These are phyloP conservation scores for Champsocephalus gunnari DNA, from an alignment of 2,797 vertebrate genomes.

Conservation along the genomic window DNA sequence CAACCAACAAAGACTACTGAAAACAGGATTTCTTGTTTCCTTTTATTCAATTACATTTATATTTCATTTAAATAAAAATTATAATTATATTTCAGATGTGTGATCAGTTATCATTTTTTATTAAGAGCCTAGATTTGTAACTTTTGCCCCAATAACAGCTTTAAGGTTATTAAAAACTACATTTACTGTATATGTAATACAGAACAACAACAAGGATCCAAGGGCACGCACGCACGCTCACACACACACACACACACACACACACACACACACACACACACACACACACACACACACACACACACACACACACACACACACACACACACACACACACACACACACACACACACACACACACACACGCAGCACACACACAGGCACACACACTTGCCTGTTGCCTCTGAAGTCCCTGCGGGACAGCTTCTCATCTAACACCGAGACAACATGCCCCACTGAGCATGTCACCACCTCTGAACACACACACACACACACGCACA, in stretches of 20 bases:
- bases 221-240: conserved; percentile 8
- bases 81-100: no score
- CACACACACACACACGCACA: conserved; percentile 3
- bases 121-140: no score
- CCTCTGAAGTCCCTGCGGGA: conserved; percentile 43
- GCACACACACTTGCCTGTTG: conserved; percentile 2
- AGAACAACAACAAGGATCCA: no score
- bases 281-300: neutral
- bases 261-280: conserved; percentile 7
- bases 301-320: conserved; percentile 12
- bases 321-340: conserved; percentile 15
- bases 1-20: no score
- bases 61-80: no score
- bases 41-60: no score
- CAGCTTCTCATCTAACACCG: conserved; percentile 47
- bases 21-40: no score
- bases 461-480: conserved; percentile 36
- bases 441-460: conserved; percentile 17
- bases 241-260: conserved; percentile 17
- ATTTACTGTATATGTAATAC: no score
- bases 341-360: conserved; percentile 7
- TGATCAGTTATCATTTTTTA: no score
- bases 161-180: no score
- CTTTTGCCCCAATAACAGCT: no score
- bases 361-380: no score